These are phyloP conservation scores for Temnothorax nylanderi DNA, from an alignment of 1,140 invertebrate species.

Conservation along the genomic window DNA sequence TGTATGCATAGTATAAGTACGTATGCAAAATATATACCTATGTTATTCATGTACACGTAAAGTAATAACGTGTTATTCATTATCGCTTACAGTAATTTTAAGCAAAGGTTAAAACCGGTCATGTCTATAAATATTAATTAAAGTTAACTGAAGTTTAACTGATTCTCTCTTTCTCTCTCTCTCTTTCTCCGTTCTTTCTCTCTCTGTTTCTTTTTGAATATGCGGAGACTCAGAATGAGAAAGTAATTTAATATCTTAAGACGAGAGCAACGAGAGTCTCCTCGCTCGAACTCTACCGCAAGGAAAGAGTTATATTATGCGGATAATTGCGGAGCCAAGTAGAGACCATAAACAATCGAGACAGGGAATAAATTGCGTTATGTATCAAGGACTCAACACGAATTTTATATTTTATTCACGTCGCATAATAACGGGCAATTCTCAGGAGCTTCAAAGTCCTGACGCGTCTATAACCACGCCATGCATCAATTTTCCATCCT, in stretches of 20 bases:
- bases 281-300: not conserved
- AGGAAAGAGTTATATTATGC: conserved; percentile 43
- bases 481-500: conserved; percentile 8
- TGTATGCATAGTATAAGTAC: too few relatives aligned
- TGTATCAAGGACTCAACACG: conserved; percentile 42
- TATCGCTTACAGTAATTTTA: conserved; percentile 1
- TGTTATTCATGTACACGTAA: not conserved
- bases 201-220: not conserved
- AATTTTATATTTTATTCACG: conserved; percentile 45
- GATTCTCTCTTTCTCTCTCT: not conserved
- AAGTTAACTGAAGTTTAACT: conserved; percentile 15
- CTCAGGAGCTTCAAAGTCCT: not conserved
- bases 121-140: conserved; percentile 16
- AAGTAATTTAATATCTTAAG: conserved; percentile 35
- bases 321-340: conserved; percentile 36
- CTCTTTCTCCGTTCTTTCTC: not conserved
- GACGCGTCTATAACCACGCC: not conserved
- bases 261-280: not conserved
- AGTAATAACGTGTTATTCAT: conserved; percentile 1
- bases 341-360: conserved; percentile 28
- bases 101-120: conserved; percentile 3
- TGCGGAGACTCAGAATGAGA: conserved; percentile 18
- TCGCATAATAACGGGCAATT: conserved; percentile 8
- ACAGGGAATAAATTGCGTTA: conserved; percentile 32
- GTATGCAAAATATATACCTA: not conserved